phyloP scores from a whole-genome alignment of 2,888 invertebrate genomes.

The Macrosiphum euphorbiae region DNA sequence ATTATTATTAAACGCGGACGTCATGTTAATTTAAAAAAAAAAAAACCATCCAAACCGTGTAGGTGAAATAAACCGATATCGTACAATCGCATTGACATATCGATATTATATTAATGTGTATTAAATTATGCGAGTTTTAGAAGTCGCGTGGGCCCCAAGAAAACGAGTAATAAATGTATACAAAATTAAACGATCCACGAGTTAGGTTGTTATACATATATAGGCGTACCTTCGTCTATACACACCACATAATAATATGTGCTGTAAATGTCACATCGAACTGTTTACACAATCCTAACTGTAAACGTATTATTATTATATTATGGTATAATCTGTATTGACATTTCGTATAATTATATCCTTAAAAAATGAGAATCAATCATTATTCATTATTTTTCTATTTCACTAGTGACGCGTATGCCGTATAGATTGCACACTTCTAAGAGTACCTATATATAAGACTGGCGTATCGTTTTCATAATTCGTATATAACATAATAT shows the following conservation, averaged over 20 bases:
- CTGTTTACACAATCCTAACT: background rate
- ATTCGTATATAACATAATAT: background rate
- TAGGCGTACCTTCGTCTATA: background rate
- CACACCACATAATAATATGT: background rate
- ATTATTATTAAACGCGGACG: background rate
- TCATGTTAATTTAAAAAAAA: background rate
- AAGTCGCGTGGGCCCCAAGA: background rate
- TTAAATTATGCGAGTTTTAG: conserved; percentile 18
- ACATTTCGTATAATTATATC: background rate
- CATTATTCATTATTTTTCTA: background rate
- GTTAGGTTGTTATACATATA: background rate
- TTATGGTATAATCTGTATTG: background rate
- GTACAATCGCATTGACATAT: conserved; percentile 31
- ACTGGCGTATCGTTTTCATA: background rate
- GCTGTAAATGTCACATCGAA: background rate
- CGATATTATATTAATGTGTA: conserved; percentile 31
- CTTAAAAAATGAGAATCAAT: background rate
- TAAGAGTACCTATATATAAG: background rate
- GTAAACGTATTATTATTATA: background rate
- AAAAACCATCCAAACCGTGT: background rate
- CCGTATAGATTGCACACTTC: background rate
- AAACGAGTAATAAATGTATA: conserved; percentile 17
- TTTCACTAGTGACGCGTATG: background rate
- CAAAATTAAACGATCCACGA: background rate
- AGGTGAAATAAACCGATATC: conserved; percentile 11